Conservation (phyloP, 2,888 invertebrate genomes). For the Drosophila koepferae region DNA sequence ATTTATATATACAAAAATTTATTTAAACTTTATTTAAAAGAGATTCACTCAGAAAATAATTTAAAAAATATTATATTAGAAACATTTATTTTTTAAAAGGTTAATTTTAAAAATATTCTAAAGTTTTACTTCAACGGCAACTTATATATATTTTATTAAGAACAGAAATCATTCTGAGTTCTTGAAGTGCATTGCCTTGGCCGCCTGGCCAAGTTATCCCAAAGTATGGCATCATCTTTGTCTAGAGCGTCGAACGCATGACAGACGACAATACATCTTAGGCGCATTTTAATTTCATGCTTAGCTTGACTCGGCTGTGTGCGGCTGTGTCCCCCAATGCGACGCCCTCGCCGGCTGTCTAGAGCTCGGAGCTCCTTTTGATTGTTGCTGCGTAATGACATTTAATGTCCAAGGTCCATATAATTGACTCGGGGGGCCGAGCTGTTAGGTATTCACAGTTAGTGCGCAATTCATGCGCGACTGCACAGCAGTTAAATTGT, state of each 20-base stretch:
- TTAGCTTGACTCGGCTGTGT: conserved; percentile 68
- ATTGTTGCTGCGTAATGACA: conserved; percentile 80
- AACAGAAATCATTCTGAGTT: not conserved
- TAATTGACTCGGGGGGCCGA: conserved; percentile 66
- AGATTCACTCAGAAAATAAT: too few species aligned
- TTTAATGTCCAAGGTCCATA: conserved; percentile 75
- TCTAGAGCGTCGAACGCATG: conserved; percentile 53
- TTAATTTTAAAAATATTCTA: too few species aligned
- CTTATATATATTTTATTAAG: not conserved
- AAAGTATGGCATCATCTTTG: conserved; percentile 50
- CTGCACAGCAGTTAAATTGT: conserved; percentile 77
- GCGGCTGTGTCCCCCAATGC: conserved; percentile 8
- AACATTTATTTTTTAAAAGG: too few species aligned
- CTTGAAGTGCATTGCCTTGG: conserved; percentile 10
- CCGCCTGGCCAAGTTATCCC: not conserved
- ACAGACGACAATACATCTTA: conserved; percentile 81
- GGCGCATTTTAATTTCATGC: conserved; percentile 84
- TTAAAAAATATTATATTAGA: too few species aligned
- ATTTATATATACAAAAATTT: too few species aligned
- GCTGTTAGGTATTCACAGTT: conserved; percentile 41
- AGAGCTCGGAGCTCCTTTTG: conserved; percentile 49
- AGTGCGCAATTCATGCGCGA: conserved; percentile 63
- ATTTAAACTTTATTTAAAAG: too few species aligned
- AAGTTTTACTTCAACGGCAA: too few species aligned
- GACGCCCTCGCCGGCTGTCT: conserved; percentile 10